phyloP scores from a whole-genome alignment of 2,888 invertebrate genomes.

The Netelia melanura region DNA sequence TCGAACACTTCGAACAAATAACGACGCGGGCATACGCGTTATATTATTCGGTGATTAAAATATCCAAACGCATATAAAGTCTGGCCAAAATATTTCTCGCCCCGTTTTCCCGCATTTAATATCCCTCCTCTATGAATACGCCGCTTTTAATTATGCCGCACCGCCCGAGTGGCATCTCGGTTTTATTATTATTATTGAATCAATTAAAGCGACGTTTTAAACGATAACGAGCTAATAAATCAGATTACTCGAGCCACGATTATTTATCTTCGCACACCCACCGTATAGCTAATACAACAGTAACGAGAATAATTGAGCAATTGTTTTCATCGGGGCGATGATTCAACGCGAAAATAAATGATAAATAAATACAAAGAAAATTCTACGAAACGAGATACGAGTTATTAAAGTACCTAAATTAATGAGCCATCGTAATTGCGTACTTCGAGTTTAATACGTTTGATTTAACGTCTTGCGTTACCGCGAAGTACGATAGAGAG shows the following conservation, averaged over 20 bases:
- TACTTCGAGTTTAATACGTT: conserved; percentile 50
- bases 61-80: conserved; percentile 29
- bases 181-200: conserved; percentile 49
- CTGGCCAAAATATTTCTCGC: conserved; percentile 12
- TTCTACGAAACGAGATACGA: conserved; percentile 8
- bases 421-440: conserved; percentile 7
- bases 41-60: conserved; percentile 46
- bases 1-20: not conserved
- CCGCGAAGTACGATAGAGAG: conserved; percentile 17
- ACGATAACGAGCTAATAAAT: conserved; percentile 31
- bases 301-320: conserved; percentile 42
- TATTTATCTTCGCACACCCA: not conserved
- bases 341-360: not conserved
- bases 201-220: conserved; percentile 39
- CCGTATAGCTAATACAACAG: not conserved
- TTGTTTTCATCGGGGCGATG: conserved; percentile 24
- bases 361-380: not conserved
- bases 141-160: conserved; percentile 32
- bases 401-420: conserved; percentile 39
- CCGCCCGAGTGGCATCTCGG: not conserved
- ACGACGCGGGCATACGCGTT: not conserved
- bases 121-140: conserved; percentile 48
- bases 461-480: conserved; percentile 66
- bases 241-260: not conserved
- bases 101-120: conserved; percentile 50